Conservation (phyloP, 1,140 invertebrate genomes). For the Heliconius hewitsoni region DNA sequence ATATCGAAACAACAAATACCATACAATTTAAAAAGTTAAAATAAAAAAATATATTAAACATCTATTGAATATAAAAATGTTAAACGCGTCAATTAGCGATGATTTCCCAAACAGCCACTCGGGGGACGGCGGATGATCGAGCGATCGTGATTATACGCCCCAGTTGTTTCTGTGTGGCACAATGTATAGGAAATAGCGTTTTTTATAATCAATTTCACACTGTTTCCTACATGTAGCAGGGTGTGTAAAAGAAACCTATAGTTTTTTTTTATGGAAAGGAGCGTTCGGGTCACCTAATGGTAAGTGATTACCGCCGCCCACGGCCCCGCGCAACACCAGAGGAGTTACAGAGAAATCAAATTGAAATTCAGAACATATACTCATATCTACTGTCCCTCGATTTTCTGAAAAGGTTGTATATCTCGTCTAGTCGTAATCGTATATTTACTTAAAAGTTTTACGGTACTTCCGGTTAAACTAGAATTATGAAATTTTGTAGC, state of each 20-base stretch:
- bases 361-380: too few species aligned
- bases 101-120: conserved; percentile 40
- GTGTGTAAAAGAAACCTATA: background rate
- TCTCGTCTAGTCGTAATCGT: too few species aligned
- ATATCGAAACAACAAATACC: background rate
- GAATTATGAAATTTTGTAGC: too few species aligned
- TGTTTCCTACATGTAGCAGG: background rate
- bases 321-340: too few species aligned
- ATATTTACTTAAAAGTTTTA: too few species aligned
- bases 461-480: too few species aligned
- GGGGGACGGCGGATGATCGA: conserved; percentile 34
- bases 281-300: too few species aligned
- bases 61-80: conserved; percentile 35
- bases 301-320: too few species aligned
- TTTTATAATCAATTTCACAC: background rate
- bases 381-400: too few species aligned
- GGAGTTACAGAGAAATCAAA: too few species aligned
- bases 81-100: conserved; percentile 38
- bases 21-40: background rate
- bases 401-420: too few species aligned
- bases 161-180: conserved; percentile 18
- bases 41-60: conserved; percentile 12
- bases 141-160: conserved; percentile 38
- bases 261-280: too few species aligned
- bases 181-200: background rate